A percentile compares a stretch with the other conserved stretches of the same genome.
Conservation (phyloP, 1,140 invertebrate genomes). For the Lepidurus couesii region DNA sequence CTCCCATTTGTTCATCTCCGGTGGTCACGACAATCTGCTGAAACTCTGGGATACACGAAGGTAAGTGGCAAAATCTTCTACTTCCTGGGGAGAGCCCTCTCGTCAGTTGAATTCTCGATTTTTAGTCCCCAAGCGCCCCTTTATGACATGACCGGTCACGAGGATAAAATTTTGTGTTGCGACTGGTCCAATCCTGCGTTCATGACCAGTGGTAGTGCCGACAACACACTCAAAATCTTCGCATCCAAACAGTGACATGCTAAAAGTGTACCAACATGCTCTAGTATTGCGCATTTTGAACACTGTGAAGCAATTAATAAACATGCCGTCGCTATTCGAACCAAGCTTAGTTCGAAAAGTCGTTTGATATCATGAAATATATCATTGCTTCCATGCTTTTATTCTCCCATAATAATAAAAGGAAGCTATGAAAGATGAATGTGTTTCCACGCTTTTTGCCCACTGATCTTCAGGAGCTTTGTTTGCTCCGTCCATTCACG, state of each 20-base stretch:
- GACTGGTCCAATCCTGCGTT: constrained; percentile 85
- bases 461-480: constrained; percentile 1
- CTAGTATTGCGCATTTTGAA: neutral
- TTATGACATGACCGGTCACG: constrained; percentile 87
- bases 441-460: neutral
- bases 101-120: constrained; percentile 41
- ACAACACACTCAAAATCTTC: constrained; percentile 89
- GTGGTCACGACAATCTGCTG: constrained; percentile 80
- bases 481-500: neutral
- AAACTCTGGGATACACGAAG: constrained; percentile 95
- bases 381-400: neutral
- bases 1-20: constrained; percentile 85
- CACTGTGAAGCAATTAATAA: neutral
- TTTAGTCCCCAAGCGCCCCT: constrained; percentile 81
- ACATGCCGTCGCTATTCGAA: neutral
- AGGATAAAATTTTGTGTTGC: constrained; percentile 87
- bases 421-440: constrained; percentile 14
- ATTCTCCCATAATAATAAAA: neutral
- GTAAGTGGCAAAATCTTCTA: constrained; percentile 46
- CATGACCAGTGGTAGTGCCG: constrained; percentile 85
- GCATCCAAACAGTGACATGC: constrained; percentile 50
- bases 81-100: constrained; percentile 33
- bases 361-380: neutral
- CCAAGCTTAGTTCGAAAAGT: neutral
- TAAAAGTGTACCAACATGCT: neutral